A percentile compares a stretch with the other conserved stretches of the same genome.
phyloP scores from a whole-genome alignment of 2,888 invertebrate genomes.

The Sphaerophoria rueppellii region DNA sequence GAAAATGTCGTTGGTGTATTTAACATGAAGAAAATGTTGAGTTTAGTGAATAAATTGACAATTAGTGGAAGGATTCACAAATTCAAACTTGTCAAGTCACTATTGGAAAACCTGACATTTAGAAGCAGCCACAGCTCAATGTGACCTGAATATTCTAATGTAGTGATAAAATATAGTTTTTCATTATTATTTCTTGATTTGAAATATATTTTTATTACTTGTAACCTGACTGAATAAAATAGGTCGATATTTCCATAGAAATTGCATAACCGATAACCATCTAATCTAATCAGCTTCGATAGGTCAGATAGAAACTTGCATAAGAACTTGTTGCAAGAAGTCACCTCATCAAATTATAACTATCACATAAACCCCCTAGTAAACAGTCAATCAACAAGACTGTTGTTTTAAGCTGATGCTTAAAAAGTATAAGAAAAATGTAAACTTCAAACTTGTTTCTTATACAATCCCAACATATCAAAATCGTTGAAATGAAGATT shows the following conservation, averaged over 20 bases:
- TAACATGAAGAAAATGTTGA: too few species aligned
- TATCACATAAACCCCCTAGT: conserved; percentile 14
- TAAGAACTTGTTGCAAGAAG: conserved; percentile 49
- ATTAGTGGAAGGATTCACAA: too few species aligned
- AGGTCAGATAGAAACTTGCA: conserved; percentile 46
- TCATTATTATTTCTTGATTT: conserved; percentile 4
- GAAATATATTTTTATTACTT: conserved; percentile 4
- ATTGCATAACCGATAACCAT: conserved; percentile 43
- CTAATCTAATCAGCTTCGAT: conserved; percentile 7
- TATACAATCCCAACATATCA: conserved; percentile 52
- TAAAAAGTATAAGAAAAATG: conserved; percentile 52
- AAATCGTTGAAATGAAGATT: conserved; percentile 55
- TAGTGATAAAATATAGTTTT: neutral
- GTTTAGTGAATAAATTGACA: too few species aligned
- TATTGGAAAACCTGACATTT: too few species aligned
- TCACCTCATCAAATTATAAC: conserved; percentile 13
- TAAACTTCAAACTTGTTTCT: conserved; percentile 61
- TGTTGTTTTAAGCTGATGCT: conserved; percentile 33
- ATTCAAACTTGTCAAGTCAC: too few species aligned
- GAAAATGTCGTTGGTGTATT: too few species aligned
- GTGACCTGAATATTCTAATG: neutral
- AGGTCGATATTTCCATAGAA: conserved; percentile 58
- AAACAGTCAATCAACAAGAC: conserved; percentile 54
- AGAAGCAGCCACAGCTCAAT: too few species aligned
- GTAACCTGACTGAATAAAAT: conserved; percentile 25